Evolutionary conservation across 2,888 invertebrate species (phyloP).

Genomic region (Thecocarcelia acutangulata): DNA sequence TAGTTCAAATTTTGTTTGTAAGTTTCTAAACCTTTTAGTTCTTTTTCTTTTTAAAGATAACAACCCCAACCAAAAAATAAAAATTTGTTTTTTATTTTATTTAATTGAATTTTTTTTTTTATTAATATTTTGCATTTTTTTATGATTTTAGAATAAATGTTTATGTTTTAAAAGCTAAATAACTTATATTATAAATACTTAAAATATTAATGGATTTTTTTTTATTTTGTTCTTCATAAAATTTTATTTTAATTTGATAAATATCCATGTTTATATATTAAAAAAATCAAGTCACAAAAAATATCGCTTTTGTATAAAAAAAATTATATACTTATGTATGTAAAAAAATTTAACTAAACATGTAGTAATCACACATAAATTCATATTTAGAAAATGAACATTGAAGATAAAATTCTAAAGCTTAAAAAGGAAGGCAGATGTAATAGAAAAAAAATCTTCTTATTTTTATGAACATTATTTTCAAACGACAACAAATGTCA

Average conservation of each 20-base stretch:
- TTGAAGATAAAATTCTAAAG: background rate
- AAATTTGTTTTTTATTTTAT: conserved; percentile 28
- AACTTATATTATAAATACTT: conserved; percentile 62
- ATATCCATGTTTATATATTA: conserved; percentile 57
- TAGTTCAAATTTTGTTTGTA: too few species aligned
- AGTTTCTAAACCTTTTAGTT: too few species aligned
- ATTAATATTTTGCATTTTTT: conserved; percentile 44
- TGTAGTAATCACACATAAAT: conserved; percentile 29
- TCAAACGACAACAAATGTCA: background rate
- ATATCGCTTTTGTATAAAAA: conserved; percentile 52
- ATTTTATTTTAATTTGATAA: conserved; percentile 47
- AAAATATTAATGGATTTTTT: conserved; percentile 56
- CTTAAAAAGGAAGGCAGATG: conserved; percentile 1
- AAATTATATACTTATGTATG: conserved; percentile 51
- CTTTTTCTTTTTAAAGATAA: too few species aligned
- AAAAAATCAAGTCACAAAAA: conserved; percentile 63
- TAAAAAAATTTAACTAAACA: conserved; percentile 63
- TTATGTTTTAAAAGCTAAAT: conserved; percentile 66
- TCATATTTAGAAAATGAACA: background rate
- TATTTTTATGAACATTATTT: conserved; percentile 10
- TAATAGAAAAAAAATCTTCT: background rate
- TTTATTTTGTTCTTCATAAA: conserved; percentile 30
- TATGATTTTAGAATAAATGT: conserved; percentile 59
- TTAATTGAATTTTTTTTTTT: conserved; percentile 55
- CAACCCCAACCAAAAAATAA: conserved; percentile 9